Conservation (phyloP, 2,797 vertebrate genomes). For the Tangara arthus region DNA sequence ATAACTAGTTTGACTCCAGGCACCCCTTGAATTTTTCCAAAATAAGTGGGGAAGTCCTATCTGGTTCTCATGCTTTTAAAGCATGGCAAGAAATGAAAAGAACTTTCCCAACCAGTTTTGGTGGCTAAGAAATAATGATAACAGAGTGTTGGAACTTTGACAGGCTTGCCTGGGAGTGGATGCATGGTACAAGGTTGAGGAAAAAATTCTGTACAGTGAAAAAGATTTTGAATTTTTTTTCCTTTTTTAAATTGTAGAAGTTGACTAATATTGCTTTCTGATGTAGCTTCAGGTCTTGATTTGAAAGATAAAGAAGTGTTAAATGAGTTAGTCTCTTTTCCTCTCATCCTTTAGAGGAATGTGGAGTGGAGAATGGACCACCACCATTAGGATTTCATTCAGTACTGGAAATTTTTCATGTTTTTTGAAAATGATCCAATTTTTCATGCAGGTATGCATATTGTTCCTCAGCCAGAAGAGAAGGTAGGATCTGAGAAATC, state of each 20-base stretch:
- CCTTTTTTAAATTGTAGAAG: not conserved
- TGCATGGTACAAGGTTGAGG: fast-evolving
- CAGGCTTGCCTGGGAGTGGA: not conserved
- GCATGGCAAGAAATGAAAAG: not conserved
- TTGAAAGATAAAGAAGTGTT: not conserved
- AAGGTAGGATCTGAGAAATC: not conserved
- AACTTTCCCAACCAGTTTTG: not conserved
- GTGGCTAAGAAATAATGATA: not conserved
- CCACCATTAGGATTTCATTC: not conserved
- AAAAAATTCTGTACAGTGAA: not conserved
- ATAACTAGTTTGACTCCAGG: not conserved
- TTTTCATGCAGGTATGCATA: not conserved
- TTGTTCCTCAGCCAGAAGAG: not conserved
- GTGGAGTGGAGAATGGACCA: not conserved
- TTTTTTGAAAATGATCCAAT: not conserved
- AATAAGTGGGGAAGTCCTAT: not conserved
- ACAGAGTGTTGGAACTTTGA: not conserved
- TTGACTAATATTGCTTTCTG: not conserved
- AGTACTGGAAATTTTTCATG: not conserved
- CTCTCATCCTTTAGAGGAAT: not conserved
- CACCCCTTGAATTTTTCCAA: not conserved
- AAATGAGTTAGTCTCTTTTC: not conserved
- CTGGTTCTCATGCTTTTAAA: not conserved
- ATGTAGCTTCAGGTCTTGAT: not conserved
- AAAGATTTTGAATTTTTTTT: not conserved